Evolutionary conservation across 2,888 invertebrate species (phyloP), one percentile per base, ranked within the genome.

Genomic region (Papilio gigon): DNA sequence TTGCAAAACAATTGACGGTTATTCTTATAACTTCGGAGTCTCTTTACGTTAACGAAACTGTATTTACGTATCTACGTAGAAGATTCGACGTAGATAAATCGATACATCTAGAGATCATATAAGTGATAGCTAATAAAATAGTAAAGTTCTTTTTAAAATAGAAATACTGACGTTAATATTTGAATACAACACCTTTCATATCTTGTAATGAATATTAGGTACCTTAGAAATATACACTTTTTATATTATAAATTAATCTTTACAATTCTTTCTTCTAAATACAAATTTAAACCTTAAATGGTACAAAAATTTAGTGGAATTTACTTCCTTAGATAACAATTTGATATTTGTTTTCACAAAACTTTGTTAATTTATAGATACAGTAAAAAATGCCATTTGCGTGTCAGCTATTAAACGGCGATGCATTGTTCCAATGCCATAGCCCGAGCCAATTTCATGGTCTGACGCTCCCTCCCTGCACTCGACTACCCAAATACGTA

Each of bases 371-470:
- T 84, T 82, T 85, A 84, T 84, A 78, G 80, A 80, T 80, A 80
- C 79, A 73, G 77, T 80, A 78, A 77, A n/a, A 79, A 86, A 84
- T 84, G 80, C 82, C 77, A 84, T 84, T 80, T 80, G 79, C 80
- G 72, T 73, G 80, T 76, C 71, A 80, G 74, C 85, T 72, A 84
- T 89, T 88, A 87, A 85, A 80, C 80, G 80, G 76, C 82, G 80
- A 81, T 88, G 87, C 85, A 85, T 87, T 79, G 77, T 77, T 76
- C 77, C 82, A 81, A 81, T 77, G 80, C 83, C 76, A 81, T 83
- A 80, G 84, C 81, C 85, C 82, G 84, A 80, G 82, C 88, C 90
- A 90, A 92, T 92, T 91, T 90, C 90, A 91, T 86, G 90, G 87
- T 88, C 90, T 88, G 84, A 85, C 88, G 90, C 89, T 85, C 81